Conservation (phyloP, 2,113 vertebrate genomes). For the Caranx ignobilis region DNA sequence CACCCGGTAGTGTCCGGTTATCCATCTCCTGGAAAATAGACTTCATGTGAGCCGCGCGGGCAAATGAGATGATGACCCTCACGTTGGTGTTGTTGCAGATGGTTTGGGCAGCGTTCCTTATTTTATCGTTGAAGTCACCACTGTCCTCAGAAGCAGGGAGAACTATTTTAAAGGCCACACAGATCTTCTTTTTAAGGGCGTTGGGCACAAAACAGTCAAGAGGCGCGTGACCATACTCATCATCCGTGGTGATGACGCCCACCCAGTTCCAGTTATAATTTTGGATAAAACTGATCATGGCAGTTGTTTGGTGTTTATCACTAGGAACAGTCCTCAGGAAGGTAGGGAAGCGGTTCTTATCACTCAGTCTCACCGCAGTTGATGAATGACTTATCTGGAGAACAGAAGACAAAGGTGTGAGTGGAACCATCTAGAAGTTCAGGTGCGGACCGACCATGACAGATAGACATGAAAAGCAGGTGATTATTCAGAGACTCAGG, state of each 20-base stretch:
- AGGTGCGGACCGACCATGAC: too few relatives aligned
- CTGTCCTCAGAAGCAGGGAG: slow-evolving; percentile 86
- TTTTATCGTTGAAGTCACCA: slow-evolving; percentile 69
- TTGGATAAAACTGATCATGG: slow-evolving; percentile 87
- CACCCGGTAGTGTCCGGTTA: neutral
- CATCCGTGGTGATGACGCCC: slow-evolving; percentile 88
- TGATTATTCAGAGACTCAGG: too few relatives aligned
- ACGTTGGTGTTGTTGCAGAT: slow-evolving; percentile 84
- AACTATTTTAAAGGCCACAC: slow-evolving; percentile 89
- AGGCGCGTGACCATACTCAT: slow-evolving; percentile 88
- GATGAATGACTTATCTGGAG: slow-evolving; percentile 91
- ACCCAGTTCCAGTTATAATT: slow-evolving; percentile 89
- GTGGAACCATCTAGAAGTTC: neutral
- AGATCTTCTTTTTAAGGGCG: slow-evolving; percentile 83
- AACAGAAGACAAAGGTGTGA: neutral
- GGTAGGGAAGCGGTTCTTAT: slow-evolving; percentile 90
- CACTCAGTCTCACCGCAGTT: slow-evolving; percentile 90
- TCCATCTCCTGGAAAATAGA: slow-evolving; percentile 82
- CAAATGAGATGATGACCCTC: slow-evolving; percentile 90
- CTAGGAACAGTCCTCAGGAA: slow-evolving; percentile 91
- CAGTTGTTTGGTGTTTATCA: slow-evolving; percentile 88
- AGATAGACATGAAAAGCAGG: too few relatives aligned
- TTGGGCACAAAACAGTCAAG: slow-evolving; percentile 86
- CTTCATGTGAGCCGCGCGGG: slow-evolving; percentile 84
- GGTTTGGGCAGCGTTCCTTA: slow-evolving; percentile 77